Conservation (phyloP, 2,797 vertebrate genomes). For the Notoglanidium macrostoma region DNA sequence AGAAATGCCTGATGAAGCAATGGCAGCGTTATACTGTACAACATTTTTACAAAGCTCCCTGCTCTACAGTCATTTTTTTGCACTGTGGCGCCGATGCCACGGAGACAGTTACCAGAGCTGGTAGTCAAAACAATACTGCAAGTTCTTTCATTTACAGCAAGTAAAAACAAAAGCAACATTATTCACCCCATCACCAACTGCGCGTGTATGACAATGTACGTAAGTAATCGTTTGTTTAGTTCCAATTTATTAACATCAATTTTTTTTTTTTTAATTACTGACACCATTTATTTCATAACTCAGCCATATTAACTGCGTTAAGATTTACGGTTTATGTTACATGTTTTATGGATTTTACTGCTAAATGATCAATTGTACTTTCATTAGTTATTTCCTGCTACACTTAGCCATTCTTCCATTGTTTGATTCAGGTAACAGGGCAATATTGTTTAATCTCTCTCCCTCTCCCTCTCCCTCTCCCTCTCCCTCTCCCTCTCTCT, state of each 20-base stretch:
- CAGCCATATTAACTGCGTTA: neutral
- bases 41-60: conserved; percentile 1
- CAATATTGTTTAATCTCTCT: neutral
- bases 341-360: neutral
- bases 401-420: neutral
- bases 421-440: neutral
- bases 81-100: neutral
- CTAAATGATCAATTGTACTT: neutral
- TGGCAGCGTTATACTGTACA: neutral
- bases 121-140: conserved; percentile 1
- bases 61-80: neutral
- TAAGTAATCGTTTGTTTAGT: neutral
- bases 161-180: neutral
- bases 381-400: neutral
- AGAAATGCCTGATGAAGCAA: conserved; percentile 3
- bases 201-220: neutral
- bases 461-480: neutral
- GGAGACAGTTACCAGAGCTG: neutral
- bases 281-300: neutral
- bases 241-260: neutral
- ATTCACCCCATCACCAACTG: neutral
- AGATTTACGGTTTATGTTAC: neutral
- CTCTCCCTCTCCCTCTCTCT: neutral
- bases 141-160: neutral
- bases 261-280: neutral